Evolutionary conservation across 92 coral and sea anemone genomes (phyloP).

Genomic region (Zoanthus sociatus): DNA sequence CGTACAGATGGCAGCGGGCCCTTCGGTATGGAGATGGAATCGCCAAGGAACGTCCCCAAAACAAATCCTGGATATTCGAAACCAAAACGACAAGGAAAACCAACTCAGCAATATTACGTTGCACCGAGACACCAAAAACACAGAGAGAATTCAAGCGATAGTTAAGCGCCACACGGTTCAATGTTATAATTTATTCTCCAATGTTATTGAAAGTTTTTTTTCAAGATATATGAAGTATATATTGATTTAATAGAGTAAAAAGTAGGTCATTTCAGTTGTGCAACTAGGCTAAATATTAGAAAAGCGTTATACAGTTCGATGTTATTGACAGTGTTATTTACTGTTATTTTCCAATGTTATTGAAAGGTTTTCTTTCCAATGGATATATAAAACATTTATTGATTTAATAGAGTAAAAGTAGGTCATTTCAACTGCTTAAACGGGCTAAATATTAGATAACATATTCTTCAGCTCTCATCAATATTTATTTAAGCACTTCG

Average conservation of each 20-base stretch:
- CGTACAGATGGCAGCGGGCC: slow-evolving; percentile 12
- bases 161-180: not conserved
- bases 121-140: slow-evolving; percentile 79
- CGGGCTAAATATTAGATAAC: not conserved
- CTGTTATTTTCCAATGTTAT: too few species aligned
- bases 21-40: slow-evolving; percentile 8
- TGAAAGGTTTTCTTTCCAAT: not conserved
- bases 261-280: too few species aligned
- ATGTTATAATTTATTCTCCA: too few species aligned
- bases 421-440: not conserved
- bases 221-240: not conserved
- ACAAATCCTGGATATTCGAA: slow-evolving; percentile 38
- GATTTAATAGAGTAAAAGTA: not conserved
- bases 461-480: not conserved
- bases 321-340: too few species aligned
- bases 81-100: slow-evolving; percentile 67
- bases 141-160: slow-evolving; percentile 53
- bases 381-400: not conserved
- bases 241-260: not conserved
- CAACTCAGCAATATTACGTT: slow-evolving; percentile 72
- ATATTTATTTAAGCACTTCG: slow-evolving; percentile 2
- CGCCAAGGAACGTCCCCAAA: slow-evolving; percentile 20
- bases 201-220: not conserved
- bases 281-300: too few species aligned
- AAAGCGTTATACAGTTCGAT: too few species aligned